Evolutionary conservation across 2,113 vertebrate species (phyloP).

Genomic region (Clarias batrachus): DNA sequence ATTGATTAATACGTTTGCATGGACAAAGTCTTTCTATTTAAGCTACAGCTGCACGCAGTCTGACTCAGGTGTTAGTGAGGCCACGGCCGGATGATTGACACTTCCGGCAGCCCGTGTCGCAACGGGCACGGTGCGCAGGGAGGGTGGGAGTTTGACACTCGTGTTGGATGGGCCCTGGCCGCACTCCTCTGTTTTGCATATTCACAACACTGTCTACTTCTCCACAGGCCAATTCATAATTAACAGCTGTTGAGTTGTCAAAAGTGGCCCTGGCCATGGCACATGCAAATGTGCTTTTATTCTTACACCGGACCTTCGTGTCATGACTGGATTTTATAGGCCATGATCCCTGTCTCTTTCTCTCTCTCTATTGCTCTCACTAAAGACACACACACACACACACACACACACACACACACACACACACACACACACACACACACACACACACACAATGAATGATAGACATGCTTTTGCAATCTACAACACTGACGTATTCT

Average conservation of each 20-base stretch:
- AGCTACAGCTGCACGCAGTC: background rate
- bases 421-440: slow-evolving; percentile 31
- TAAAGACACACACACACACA: background rate
- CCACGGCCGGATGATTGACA: slow-evolving; percentile 70
- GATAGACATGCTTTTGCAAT: slow-evolving; percentile 38
- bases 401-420: slow-evolving; percentile 12
- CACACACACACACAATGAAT: slow-evolving; percentile 35
- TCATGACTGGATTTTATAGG: slow-evolving; percentile 73
- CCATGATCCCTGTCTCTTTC: slow-evolving; percentile 70
- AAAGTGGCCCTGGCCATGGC: slow-evolving; percentile 72
- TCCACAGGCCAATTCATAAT: slow-evolving; percentile 78
- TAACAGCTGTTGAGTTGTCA: slow-evolving; percentile 84
- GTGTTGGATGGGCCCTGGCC: slow-evolving; percentile 66
- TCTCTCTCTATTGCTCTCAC: slow-evolving; percentile 36
- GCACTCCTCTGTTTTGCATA: slow-evolving; percentile 73
- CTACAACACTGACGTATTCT: slow-evolving; percentile 29
- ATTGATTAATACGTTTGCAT: background rate
- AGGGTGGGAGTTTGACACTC: slow-evolving; percentile 72
- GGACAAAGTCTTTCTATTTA: slow-evolving; percentile 2
- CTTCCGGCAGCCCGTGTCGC: slow-evolving; percentile 70
- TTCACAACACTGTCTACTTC: slow-evolving; percentile 77
- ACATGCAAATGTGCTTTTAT: slow-evolving; percentile 75
- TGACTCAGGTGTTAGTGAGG: slow-evolving; percentile 59
- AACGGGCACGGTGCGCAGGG: slow-evolving; percentile 60
- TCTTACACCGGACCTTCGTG: slow-evolving; percentile 73